Evolutionary conservation across 2,888 invertebrate genomes (phyloP), one percentile per base, ranked within the genome.

Genomic region (Brenthis daphne): DNA sequence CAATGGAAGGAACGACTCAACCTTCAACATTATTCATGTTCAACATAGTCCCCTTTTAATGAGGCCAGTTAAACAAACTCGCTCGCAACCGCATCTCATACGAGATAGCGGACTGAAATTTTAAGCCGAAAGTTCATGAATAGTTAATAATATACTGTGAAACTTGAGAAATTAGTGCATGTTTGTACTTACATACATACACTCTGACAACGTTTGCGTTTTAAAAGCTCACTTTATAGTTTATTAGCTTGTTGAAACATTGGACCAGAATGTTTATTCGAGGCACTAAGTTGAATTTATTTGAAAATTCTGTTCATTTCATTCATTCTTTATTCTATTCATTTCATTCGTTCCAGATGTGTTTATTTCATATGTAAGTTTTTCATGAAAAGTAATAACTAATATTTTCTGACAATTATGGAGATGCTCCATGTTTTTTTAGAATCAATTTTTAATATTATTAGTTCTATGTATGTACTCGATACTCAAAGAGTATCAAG

Each of bases 131-230:
- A 71, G 57, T 73, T 67, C 51, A 68, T 67, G 63, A 69, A 64
- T 71, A 71, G 63, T 71, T 71, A 66, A 71, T 71, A 63, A 57
- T 68, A 63, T 66, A 63, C 64, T 47, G 63, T 50, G 64, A 55
- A 71, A 73, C 68, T 71, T 71, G 69, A 63, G 65, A 65, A 73
- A 69, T 73, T 67, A 67, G 60, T 58, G 24, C 67, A 65, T 71
- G 69, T 64, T 69, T 71, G 63, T 68, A 67, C 56, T 67, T 14
- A n/a, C 56, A 50, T 56, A 24, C 12, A 47, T 48, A 55, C 37
- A 50, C 33, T 55, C 33, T 20, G 48, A 65, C 56, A 57, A 50
- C 65, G 56, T 65, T 65, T 65, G 57, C 57, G 57, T 65, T 65
- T 65, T 53, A 24, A 50, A 58, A 58, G 16, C 51, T 50, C 51